phyloP scores from a whole-genome alignment of 1,140 invertebrate genomes.

The Magallana angulata region DNA sequence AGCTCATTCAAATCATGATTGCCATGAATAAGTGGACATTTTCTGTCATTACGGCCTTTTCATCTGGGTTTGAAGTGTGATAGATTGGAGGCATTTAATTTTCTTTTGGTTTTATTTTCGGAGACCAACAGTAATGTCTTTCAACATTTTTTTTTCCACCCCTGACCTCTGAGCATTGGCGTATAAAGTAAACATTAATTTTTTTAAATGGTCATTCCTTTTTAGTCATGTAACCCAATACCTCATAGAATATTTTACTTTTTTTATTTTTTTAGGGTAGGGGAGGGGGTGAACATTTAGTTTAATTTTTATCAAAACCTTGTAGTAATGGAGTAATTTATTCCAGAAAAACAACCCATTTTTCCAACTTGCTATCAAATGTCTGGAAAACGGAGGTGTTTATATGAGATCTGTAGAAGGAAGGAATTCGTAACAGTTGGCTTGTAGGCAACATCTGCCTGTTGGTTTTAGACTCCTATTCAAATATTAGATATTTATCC shows the following conservation, averaged over 20 bases:
- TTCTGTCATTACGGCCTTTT: background rate
- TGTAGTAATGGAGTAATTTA: background rate
- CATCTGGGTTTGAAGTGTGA: background rate
- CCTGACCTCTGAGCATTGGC: too few relatives aligned
- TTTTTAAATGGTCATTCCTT: too few relatives aligned
- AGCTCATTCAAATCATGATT: background rate
- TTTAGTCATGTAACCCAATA: too few relatives aligned
- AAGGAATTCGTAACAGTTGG: background rate
- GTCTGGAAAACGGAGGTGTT: background rate
- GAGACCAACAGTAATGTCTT: background rate
- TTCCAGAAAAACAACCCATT: background rate
- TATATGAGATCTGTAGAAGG: background rate
- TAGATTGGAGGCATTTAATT: background rate
- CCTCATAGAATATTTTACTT: too few relatives aligned
- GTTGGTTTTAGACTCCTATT: conserved; percentile 7
- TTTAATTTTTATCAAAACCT: too few relatives aligned
- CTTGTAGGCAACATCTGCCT: conserved; percentile 7
- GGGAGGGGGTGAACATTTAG: too few relatives aligned
- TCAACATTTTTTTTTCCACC: background rate
- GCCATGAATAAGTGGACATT: too few relatives aligned
- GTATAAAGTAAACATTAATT: too few relatives aligned
- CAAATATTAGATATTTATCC: conserved; percentile 18
- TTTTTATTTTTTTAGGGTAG: too few relatives aligned
- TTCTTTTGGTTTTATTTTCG: conserved; percentile 7
- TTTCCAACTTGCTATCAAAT: background rate